Conservation (phyloP, 1,140 invertebrate species). For the Orussus abietinus region DNA sequence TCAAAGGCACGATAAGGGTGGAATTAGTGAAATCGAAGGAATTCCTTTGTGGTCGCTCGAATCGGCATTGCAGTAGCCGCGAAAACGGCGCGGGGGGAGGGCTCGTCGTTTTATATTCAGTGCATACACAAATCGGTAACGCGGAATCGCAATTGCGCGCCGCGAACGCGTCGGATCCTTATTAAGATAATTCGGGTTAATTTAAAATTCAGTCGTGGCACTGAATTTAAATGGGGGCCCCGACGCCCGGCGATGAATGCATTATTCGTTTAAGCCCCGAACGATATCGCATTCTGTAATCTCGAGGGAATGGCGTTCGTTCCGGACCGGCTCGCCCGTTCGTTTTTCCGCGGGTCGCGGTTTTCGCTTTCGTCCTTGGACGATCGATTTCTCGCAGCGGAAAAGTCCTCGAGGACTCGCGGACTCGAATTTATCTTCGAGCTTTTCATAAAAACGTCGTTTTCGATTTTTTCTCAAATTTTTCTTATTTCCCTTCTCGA, state of each 20-base stretch:
- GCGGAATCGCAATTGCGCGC: constrained; percentile 17
- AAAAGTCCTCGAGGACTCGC: no score
- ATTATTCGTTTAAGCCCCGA: constrained; percentile 16
- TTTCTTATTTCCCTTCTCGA: neutral
- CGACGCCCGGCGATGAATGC: constrained; percentile 11
- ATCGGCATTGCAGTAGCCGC: no score
- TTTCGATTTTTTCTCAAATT: constrained; percentile 4
- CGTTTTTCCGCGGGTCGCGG: no score
- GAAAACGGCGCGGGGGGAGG: constrained; percentile 13
- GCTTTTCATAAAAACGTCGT: no score
- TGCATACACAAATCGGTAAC: constrained; percentile 31
- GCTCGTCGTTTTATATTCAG: constrained; percentile 31
- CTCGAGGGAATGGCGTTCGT: no score
- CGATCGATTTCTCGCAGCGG: no score
- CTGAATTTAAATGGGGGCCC: constrained; percentile 26
- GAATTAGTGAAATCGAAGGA: no score
- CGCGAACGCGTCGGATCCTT: constrained; percentile 23
- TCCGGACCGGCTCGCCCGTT: no score
- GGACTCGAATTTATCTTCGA: no score
- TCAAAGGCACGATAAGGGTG: no score
- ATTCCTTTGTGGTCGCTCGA: no score
- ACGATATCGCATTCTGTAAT: constrained; percentile 14
- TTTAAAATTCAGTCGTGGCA: constrained; percentile 28
- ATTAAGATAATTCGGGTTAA: constrained; percentile 32
- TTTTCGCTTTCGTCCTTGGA: no score